These are phyloP conservation scores for Lamprologus sp. DNA, from an alignment of 2,113 vertebrate species.

Conservation along the genomic window DNA sequence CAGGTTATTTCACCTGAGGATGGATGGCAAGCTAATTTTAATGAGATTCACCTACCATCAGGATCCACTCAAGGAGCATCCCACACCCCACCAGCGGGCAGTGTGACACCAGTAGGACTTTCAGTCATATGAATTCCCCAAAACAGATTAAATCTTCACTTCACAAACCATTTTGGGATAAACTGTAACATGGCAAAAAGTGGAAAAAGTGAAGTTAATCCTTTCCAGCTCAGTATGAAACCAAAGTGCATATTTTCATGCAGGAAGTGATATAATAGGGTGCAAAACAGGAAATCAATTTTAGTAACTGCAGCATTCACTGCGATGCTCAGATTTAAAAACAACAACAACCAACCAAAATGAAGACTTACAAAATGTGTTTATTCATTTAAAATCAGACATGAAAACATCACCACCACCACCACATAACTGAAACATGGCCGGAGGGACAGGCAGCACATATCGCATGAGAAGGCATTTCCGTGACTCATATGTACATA, in stretches of 20 bases:
- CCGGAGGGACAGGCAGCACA: slow-evolving; percentile 64
- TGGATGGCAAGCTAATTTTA: slow-evolving; percentile 19
- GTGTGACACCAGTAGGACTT: background rate
- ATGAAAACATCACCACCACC: slow-evolving; percentile 68
- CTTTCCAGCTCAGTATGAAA: background rate
- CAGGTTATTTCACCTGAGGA: slow-evolving; percentile 28
- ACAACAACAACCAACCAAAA: background rate
- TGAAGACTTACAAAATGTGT: slow-evolving; percentile 65
- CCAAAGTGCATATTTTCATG: background rate
- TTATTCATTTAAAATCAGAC: slow-evolving; percentile 71
- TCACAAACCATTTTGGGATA: background rate
- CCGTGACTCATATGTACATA: slow-evolving; percentile 74
- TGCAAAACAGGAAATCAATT: background rate
- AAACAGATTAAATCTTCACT: background rate
- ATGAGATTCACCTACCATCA: slow-evolving; percentile 6
- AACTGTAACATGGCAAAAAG: background rate
- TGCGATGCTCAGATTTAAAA: background rate
- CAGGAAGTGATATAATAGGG: background rate
- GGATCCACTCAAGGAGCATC: background rate
- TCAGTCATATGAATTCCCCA: slow-evolving; percentile 15
- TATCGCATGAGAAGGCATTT: slow-evolving; percentile 74
- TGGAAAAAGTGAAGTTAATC: background rate
- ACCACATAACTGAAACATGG: slow-evolving; percentile 72
- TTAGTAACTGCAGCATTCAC: background rate
- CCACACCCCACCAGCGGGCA: background rate